A percentile compares a stretch with the other conserved stretches of the same genome.
These are phyloP conservation scores for Alouatta palliata DNA, from an alignment of 2,113 vertebrate species.

Conservation along the genomic window DNA sequence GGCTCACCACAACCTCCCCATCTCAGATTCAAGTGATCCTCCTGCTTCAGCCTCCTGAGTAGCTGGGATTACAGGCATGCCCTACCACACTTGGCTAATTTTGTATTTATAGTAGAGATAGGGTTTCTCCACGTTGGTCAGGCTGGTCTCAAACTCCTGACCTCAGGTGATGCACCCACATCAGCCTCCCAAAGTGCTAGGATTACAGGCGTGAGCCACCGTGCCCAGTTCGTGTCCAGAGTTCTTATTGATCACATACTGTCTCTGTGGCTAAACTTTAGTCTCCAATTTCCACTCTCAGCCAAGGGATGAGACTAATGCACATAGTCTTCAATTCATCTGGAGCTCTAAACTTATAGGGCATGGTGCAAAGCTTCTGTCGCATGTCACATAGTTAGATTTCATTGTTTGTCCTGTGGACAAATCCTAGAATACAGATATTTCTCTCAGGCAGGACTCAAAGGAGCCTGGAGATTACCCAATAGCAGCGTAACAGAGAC, in stretches of 20 bases:
- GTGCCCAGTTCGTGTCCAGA: not conserved
- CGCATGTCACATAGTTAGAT: not conserved
- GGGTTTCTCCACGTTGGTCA: too few relatives aligned
- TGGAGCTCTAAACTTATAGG: not conserved
- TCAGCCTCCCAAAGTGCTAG: too few relatives aligned
- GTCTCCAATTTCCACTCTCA: fast-evolving
- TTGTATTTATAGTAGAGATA: too few relatives aligned
- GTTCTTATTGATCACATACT: not conserved
- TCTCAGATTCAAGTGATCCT: too few relatives aligned
- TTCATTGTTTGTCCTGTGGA: fast-evolving
- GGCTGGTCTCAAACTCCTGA: too few relatives aligned
- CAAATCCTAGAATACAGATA: not conserved
- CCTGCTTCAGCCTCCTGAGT: too few relatives aligned
- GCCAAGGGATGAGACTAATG: not conserved
- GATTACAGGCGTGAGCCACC: too few relatives aligned
- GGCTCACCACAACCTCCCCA: fast-evolving
- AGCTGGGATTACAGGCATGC: too few relatives aligned
- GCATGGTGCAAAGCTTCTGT: not conserved
- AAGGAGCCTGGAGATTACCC: not conserved
- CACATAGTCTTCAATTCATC: not conserved
- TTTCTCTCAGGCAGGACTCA: not conserved
- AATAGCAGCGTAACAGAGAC: not conserved
- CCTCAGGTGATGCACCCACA: too few relatives aligned
- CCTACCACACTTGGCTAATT: too few relatives aligned
- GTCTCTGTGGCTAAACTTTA: not conserved